phyloP scores from a whole-genome alignment of 2,797 vertebrate species.

The Pangasius krempfi region DNA sequence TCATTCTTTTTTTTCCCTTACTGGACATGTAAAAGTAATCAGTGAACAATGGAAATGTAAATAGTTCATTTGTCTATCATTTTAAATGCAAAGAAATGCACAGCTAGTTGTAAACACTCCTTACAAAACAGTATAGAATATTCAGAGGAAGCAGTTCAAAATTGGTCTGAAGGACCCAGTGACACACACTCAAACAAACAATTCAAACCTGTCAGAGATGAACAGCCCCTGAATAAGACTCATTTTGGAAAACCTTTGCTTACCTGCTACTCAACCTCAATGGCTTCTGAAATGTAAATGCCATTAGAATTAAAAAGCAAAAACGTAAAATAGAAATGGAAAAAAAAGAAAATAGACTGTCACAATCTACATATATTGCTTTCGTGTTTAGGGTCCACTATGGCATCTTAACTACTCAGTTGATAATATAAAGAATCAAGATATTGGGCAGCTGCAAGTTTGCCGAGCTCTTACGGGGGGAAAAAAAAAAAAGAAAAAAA shows the following conservation, averaged over 20 bases:
- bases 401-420: conserved; percentile 7
- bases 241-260: conserved; percentile 22
- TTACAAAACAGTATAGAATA: conserved; percentile 63
- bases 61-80: conserved; percentile 45
- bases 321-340: background rate
- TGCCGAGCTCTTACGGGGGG: conserved; percentile 22
- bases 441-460: conserved; percentile 23
- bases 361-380: conserved; percentile 41
- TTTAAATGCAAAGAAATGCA: conserved; percentile 61
- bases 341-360: conserved; percentile 12
- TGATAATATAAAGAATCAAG: conserved; percentile 7
- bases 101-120: conserved; percentile 66
- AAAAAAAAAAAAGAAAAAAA: background rate
- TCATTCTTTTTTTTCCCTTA: conserved; percentile 33
- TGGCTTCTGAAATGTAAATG: conserved; percentile 32
- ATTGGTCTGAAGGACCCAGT: conserved; percentile 67
- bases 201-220: conserved; percentile 58
- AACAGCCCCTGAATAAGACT: conserved; percentile 57
- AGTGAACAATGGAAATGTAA: conserved; percentile 68
- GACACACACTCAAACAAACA: conserved; percentile 52
- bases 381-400: conserved; percentile 25
- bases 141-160: conserved; percentile 62
- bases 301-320: conserved; percentile 22
- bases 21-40: conserved; percentile 64
- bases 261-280: conserved; percentile 19